Conservation (phyloP, 1,140 invertebrate genomes). For the Plectus sambesii region DNA sequence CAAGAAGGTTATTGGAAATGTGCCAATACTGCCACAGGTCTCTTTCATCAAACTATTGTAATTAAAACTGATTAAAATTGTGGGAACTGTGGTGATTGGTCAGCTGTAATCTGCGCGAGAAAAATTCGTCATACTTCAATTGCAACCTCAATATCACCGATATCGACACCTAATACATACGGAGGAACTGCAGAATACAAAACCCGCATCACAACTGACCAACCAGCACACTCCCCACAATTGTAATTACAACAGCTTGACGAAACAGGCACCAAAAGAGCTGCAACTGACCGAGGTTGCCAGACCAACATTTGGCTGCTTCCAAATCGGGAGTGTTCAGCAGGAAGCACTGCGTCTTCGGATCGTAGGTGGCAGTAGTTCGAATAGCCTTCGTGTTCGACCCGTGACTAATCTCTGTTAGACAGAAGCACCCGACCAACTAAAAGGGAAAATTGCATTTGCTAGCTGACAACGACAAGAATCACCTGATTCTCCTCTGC, state of each 20-base stretch:
- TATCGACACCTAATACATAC: too few relatives aligned
- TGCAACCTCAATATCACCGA: too few relatives aligned
- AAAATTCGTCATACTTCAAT: too few relatives aligned
- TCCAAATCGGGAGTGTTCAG: constrained; percentile 82
- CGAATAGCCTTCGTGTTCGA: constrained; percentile 79
- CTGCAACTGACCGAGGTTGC: constrained; percentile 60
- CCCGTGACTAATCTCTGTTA: constrained; percentile 86
- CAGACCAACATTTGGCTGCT: constrained; percentile 87
- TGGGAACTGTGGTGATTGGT: too few relatives aligned
- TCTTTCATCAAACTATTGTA: too few relatives aligned
- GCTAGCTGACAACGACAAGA: neutral
- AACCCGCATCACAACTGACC: too few relatives aligned
- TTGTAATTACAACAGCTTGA: too few relatives aligned
- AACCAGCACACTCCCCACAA: too few relatives aligned
- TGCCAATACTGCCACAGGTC: too few relatives aligned
- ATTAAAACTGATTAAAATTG: too few relatives aligned
- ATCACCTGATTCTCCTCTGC: constrained; percentile 59
- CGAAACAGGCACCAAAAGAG: constrained; percentile 3
- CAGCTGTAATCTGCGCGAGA: too few relatives aligned
- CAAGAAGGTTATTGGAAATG: neutral
- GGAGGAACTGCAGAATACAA: too few relatives aligned
- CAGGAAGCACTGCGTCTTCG: constrained; percentile 64
- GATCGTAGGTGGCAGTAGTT: constrained; percentile 77
- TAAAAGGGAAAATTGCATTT: constrained; percentile 34
- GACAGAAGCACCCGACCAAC: constrained; percentile 67